Conservation (phyloP, 2,797 vertebrate genomes). For the Champsocephalus esox region DNA sequence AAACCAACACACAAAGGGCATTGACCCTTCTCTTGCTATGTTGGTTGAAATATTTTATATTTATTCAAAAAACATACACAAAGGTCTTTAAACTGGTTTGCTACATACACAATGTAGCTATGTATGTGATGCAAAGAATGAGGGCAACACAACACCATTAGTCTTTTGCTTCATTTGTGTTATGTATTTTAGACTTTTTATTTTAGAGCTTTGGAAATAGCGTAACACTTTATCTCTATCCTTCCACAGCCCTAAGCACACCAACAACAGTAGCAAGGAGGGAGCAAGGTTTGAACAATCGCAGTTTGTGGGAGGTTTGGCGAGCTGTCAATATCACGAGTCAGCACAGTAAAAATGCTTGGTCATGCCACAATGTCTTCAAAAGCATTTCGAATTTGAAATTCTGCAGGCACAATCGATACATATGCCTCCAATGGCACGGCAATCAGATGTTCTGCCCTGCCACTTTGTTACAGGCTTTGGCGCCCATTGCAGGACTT, state of each 20-base stretch:
- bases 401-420: constrained; percentile 5
- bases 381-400: not conserved
- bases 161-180: too few relatives aligned
- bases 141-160: too few relatives aligned
- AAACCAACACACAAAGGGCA: too few relatives aligned
- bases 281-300: not conserved
- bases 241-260: not conserved
- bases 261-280: not conserved
- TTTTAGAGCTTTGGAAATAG: too few relatives aligned
- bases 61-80: too few relatives aligned
- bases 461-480: not conserved
- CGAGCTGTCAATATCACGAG: not conserved
- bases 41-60: too few relatives aligned
- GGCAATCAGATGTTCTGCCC: not conserved
- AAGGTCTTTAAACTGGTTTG: too few relatives aligned
- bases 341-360: not conserved
- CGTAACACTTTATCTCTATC: not conserved
- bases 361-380: constrained; percentile 10
- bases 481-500: constrained; percentile 7
- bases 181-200: too few relatives aligned
- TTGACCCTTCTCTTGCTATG: too few relatives aligned
- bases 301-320: not conserved
- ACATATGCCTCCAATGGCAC: not conserved
- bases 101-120: too few relatives aligned
- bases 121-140: too few relatives aligned